phyloP scores from a whole-genome alignment of 1,140 invertebrate species.

The Sarcophaga bullata region DNA sequence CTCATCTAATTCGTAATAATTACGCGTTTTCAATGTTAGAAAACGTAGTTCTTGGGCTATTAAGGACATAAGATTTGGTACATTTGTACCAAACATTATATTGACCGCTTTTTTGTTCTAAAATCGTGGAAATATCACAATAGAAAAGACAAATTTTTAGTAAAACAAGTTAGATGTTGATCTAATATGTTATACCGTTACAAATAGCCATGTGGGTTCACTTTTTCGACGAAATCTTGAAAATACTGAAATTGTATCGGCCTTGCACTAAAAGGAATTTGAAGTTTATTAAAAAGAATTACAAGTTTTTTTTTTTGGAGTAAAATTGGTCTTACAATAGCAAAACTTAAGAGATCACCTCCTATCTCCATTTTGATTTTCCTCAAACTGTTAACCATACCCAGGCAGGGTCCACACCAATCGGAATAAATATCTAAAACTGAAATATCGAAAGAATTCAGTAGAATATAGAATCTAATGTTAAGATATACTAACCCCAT shows the following conservation, averaged over 20 bases:
- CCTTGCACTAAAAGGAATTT: constrained; percentile 68
- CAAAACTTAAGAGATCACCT: constrained; percentile 82
- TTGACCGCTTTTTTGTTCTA: constrained; percentile 84
- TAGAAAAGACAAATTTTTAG: background rate
- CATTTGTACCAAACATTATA: constrained; percentile 86
- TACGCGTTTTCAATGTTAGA: constrained; percentile 65
- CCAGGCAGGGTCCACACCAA: constrained; percentile 90
- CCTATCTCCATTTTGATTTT: constrained; percentile 90
- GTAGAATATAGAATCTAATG: background rate
- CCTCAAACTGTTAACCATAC: constrained; percentile 86
- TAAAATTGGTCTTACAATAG: constrained; percentile 71
- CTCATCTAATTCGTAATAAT: constrained; percentile 67
- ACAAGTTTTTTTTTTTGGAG: too few species aligned
- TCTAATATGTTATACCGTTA: constrained; percentile 71
- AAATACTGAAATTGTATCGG: constrained; percentile 81
- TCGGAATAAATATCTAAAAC: constrained; percentile 92
- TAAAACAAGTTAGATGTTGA: too few species aligned
- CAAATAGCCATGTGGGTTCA: constrained; percentile 91
- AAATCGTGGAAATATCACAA: background rate
- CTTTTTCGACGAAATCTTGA: constrained; percentile 85
- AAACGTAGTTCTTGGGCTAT: constrained; percentile 80
- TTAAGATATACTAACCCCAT: constrained; percentile 71
- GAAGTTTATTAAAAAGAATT: background rate
- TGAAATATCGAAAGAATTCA: constrained; percentile 61
- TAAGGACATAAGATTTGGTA: constrained; percentile 78